Base-by-base conservation (phyloP, 1,140 invertebrate genomes). In the Pomacea maculata region DNA sequence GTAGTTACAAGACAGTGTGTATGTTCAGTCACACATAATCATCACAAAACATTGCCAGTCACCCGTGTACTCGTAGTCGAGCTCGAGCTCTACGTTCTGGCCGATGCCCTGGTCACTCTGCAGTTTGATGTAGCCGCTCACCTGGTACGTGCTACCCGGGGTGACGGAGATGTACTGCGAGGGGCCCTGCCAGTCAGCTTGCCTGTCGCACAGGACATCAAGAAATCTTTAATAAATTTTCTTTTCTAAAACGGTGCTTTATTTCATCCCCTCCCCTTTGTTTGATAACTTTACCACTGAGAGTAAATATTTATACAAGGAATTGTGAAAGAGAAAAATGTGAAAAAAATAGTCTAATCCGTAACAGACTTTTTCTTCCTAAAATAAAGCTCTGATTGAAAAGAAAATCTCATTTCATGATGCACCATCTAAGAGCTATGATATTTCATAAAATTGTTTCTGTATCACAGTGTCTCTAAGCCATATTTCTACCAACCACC, bases 71-170 rank as follows among this genome's bases (percentile, higher is more conserved):
- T 75, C 54, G 57, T 57, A 75, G 54, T 75, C 73, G 14, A 54
- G 3, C 21, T 34, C 52, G 14, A 75, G 45, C 17, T 57, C 21
- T 19, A 75, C 73, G 25, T 1, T 75, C 21, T 75, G 73, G 14
- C 52, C 73, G 17, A 25, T 14, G 21, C n/a, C 11, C 52, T 75
- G 45, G 73, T 75, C 73, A 29, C 14, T 75, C 7, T n/a, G 45
- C 54, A 75, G 54, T 57, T 75, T 75, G 73, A 75, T 54, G 73
- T 75, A 68, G 1, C 77, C 77, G 55, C 29, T 78, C 67, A 78
- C 77, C 14, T 57, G 64, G 54, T 78, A 78, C 64, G 19, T 19
- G 17, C 55, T 29, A 70, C 65, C 67, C 45, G 65, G 25, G 34
- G 11, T 17, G 3, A 78, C 77, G 12, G 11, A 19, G 11, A 78